A percentile compares a stretch with the other conserved stretches of the same genome.
These are phyloP conservation scores for Drosophila mojavensis DNA, from an alignment of 1,140 invertebrate species.

Conservation along the genomic window DNA sequence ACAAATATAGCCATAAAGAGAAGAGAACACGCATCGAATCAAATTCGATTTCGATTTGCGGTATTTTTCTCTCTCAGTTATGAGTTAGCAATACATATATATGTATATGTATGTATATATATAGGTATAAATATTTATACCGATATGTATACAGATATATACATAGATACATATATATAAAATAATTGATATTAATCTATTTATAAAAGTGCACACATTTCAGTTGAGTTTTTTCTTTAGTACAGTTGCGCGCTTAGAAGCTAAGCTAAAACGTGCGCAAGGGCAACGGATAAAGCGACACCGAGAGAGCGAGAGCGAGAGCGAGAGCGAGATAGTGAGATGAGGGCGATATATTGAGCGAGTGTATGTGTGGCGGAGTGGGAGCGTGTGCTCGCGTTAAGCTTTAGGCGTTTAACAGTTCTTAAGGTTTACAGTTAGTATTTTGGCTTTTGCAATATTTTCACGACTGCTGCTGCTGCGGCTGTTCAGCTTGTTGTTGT, in stretches of 20 bases:
- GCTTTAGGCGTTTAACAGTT: conserved; percentile 43
- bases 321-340: conserved; percentile 5
- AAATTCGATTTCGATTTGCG: background rate
- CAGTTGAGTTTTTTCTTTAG: conserved; percentile 48
- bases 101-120: conserved; percentile 19
- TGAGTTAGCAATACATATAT: conserved; percentile 3
- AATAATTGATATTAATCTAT: conserved; percentile 4
- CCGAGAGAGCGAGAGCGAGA: conserved; percentile 5
- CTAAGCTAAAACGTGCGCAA: conserved; percentile 26
- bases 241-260: conserved; percentile 46
- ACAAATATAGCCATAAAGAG: conserved; percentile 16
- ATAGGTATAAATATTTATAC: conserved; percentile 10
- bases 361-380: background rate
- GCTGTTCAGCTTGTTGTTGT: conserved; percentile 11
- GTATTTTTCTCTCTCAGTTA: background rate
- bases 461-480: conserved; percentile 24
- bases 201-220: conserved; percentile 40
- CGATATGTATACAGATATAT: background rate
- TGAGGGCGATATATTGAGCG: background rate
- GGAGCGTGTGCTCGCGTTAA: conserved; percentile 30
- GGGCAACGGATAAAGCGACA: conserved; percentile 2
- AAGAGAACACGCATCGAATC: background rate
- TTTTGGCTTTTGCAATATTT: conserved; percentile 16
- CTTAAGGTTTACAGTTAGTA: background rate
- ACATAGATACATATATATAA: background rate